phyloP scores from a whole-genome alignment of 2,888 invertebrate genomes.

The Cartodere bifasciata region DNA sequence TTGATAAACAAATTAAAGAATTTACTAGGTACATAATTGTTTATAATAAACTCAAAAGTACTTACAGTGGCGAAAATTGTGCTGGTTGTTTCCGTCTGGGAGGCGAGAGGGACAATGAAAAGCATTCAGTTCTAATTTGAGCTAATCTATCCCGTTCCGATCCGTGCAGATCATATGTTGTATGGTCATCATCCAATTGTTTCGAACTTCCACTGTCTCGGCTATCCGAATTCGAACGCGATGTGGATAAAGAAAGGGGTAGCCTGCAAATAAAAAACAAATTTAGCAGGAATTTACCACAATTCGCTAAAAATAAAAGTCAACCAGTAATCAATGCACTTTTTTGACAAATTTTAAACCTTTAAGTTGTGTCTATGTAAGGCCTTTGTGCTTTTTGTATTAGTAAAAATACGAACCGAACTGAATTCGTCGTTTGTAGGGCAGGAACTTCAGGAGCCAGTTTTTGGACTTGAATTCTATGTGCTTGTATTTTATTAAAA shows the following conservation, averaged over 20 bases:
- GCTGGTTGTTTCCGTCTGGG: constrained; percentile 24
- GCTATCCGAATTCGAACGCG: constrained; percentile 12
- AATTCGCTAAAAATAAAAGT: no score
- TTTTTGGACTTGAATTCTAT: constrained; percentile 29
- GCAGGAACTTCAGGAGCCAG: constrained; percentile 34
- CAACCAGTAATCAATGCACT: no score
- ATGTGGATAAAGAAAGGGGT: constrained; percentile 11
- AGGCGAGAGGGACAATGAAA: constrained; percentile 28
- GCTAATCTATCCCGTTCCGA: constrained; percentile 14
- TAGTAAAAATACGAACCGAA: neutral
- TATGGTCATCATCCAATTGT: constrained; percentile 10
- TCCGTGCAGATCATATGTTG: constrained; percentile 11
- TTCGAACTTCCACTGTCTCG: constrained; percentile 9
- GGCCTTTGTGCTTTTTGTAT: no score
- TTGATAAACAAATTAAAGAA: no score
- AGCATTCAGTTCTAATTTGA: constrained; percentile 25
- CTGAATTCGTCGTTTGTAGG: constrained; percentile 21
- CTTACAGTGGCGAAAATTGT: constrained; percentile 25
- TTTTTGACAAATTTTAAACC: no score
- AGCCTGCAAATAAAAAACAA: no score
- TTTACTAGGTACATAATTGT: constrained; percentile 2
- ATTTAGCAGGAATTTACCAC: no score
- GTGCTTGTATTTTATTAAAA: no score
- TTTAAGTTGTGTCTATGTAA: no score
- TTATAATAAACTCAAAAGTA: constrained; percentile 10